These are phyloP conservation scores for Mythimna pallens DNA, from an alignment of 2,888 invertebrate species.

Conservation along the genomic window DNA sequence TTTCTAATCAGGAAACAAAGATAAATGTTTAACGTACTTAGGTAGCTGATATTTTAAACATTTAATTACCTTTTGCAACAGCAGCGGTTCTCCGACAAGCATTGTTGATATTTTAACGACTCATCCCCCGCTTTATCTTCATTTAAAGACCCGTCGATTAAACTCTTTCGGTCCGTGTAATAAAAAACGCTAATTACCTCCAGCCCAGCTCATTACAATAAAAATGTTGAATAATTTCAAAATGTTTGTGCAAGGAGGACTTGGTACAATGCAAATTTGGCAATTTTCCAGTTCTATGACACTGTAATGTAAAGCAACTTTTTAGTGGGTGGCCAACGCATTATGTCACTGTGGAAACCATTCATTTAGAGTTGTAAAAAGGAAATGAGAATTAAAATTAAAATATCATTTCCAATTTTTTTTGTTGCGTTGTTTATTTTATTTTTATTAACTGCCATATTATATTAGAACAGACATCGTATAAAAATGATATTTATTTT, in stretches of 20 bases:
- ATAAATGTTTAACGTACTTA: background rate
- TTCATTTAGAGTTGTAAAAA: constrained; percentile 41
- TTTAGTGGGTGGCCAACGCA: constrained; percentile 57
- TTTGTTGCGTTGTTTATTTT: background rate
- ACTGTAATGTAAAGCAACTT: constrained; percentile 59
- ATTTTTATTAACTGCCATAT: background rate
- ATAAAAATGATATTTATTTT: no score
- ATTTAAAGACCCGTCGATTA: constrained; percentile 37
- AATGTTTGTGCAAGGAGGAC: constrained; percentile 61
- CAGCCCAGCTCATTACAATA: constrained; percentile 49
- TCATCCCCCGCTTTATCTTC: constrained; percentile 27
- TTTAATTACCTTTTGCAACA: constrained; percentile 13
- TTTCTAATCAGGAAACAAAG: background rate
- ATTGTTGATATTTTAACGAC: constrained; percentile 41
- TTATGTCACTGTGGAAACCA: constrained; percentile 42
- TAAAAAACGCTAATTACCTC: constrained; percentile 58
- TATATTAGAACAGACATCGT: no score
- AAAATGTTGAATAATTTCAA: constrained; percentile 56
- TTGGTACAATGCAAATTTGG: constrained; percentile 68
- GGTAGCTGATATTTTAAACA: constrained; percentile 9
- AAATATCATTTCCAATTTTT: background rate
- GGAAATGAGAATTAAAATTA: background rate
- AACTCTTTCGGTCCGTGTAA: constrained; percentile 39
- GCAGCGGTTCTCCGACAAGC: constrained; percentile 5
- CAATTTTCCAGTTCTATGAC: constrained; percentile 65